phyloP scores from a whole-genome alignment of 1,140 invertebrate genomes.

The Drosophila sucinea region DNA sequence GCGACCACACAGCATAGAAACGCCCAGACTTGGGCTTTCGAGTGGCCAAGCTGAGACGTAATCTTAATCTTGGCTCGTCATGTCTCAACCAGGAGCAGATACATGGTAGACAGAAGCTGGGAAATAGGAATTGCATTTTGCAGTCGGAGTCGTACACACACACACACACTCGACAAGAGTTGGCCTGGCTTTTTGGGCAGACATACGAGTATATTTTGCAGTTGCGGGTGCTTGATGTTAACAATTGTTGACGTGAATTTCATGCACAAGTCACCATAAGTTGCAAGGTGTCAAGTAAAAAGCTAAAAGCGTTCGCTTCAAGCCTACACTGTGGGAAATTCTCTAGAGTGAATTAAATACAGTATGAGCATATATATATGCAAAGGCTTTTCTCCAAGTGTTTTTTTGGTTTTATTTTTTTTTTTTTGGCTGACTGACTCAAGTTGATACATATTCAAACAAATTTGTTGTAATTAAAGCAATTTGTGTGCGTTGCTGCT shows the following conservation, averaged over 20 bases:
- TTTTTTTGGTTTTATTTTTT: too few relatives aligned
- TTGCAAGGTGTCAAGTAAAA: slow-evolving; percentile 39
- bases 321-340: slow-evolving; percentile 16
- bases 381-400: slow-evolving; percentile 27
- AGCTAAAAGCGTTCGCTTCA: slow-evolving; percentile 43
- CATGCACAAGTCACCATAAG: slow-evolving; percentile 49
- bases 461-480: slow-evolving; percentile 81
- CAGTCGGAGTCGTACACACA: slow-evolving; percentile 1
- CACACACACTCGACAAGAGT: slow-evolving; percentile 30
- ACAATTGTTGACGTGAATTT: slow-evolving; percentile 60
- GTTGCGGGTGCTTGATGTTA: slow-evolving; percentile 68
- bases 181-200: slow-evolving; percentile 10
- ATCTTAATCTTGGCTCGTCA: slow-evolving; percentile 56
- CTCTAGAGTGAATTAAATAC: background rate
- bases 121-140: slow-evolving; percentile 28
- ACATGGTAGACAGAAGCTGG: slow-evolving; percentile 28
- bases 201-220: slow-evolving; percentile 53
- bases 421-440: slow-evolving; percentile 24
- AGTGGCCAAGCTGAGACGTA: slow-evolving; percentile 41
- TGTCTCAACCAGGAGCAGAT: slow-evolving; percentile 22
- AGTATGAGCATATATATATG: background rate
- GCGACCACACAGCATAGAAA: slow-evolving; percentile 58
- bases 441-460: slow-evolving; percentile 69
- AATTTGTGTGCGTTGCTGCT: slow-evolving; percentile 75
- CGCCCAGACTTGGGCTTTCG: slow-evolving; percentile 36